Conservation (phyloP, 2,888 invertebrate species). For the Carterocephalus palaemon region DNA sequence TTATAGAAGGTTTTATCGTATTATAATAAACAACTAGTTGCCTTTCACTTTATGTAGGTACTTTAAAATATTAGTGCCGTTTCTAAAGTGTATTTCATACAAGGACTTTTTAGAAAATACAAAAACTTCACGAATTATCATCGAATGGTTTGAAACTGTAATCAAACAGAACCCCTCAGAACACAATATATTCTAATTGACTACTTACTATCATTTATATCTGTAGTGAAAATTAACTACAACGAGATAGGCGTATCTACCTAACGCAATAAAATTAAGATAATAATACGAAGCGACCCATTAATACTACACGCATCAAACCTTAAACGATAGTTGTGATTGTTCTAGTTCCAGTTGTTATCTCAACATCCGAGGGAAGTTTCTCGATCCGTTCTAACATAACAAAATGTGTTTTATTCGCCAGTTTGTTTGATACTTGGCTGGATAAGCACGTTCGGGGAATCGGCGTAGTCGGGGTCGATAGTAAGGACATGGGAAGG, state of each 20-base stretch:
- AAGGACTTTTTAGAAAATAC: too few species aligned
- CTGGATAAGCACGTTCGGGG: slow-evolving; percentile 15
- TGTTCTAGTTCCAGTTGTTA: slow-evolving; percentile 66
- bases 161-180: too few species aligned
- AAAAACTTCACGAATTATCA: too few species aligned
- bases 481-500: slow-evolving; percentile 35
- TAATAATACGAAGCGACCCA: slow-evolving; percentile 12
- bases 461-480: slow-evolving; percentile 22
- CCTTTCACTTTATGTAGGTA: too few species aligned
- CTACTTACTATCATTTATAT: too few species aligned
- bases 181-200: too few species aligned
- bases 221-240: slow-evolving; percentile 3
- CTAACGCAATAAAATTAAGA: slow-evolving; percentile 18
- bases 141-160: too few species aligned
- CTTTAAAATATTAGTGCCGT: too few species aligned
- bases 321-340: slow-evolving; percentile 49
- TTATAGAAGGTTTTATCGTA: neutral
- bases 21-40: neutral
- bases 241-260: slow-evolving; percentile 3
- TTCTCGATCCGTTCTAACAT: slow-evolving; percentile 63
- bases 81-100: too few species aligned
- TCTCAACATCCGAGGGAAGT: slow-evolving; percentile 61
- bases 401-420: slow-evolving; percentile 65
- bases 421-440: slow-evolving; percentile 43
- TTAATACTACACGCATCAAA: slow-evolving; percentile 31